phyloP scores from a whole-genome alignment of 1,140 invertebrate species.

The Aradophagus sp. region DNA sequence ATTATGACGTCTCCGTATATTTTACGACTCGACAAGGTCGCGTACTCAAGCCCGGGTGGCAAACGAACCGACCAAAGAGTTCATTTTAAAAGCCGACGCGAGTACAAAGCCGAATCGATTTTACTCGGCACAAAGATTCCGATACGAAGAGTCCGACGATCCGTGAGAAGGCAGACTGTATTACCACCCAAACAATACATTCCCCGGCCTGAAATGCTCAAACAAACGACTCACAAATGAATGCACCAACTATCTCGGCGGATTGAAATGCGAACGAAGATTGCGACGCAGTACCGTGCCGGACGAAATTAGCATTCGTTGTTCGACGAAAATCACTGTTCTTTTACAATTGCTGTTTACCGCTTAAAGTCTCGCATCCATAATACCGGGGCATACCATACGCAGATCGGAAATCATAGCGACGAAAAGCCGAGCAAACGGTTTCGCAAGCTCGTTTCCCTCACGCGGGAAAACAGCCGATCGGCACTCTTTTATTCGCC shows the following conservation, averaged over 20 bases:
- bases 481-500: no score
- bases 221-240: conserved; percentile 58
- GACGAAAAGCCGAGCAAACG: neutral
- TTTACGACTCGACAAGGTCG: conserved; percentile 2
- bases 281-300: conserved; percentile 39
- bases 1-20: conserved; percentile 3
- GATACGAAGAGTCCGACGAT: conserved; percentile 53
- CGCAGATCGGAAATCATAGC: conserved; percentile 32
- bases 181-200: conserved; percentile 49
- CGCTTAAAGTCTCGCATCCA: conserved; percentile 30
- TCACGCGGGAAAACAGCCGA: no score
- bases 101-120: conserved; percentile 52
- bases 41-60: conserved; percentile 12
- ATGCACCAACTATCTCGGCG: conserved; percentile 55
- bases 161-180: conserved; percentile 55
- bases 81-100: conserved; percentile 43
- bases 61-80: conserved; percentile 20
- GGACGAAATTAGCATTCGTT: conserved; percentile 57
- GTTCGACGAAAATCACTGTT: conserved; percentile 44
- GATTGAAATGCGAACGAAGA: conserved; percentile 57
- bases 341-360: conserved; percentile 49
- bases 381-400: conserved; percentile 28
- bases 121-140: conserved; percentile 50
- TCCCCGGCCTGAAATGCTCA: conserved; percentile 51
- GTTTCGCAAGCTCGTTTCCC: no score